Percentiles rank a stretch among this genome's conserved stretches.
Conservation (phyloP, 2,888 invertebrate genomes). For the Chrysolina haemoptera region DNA sequence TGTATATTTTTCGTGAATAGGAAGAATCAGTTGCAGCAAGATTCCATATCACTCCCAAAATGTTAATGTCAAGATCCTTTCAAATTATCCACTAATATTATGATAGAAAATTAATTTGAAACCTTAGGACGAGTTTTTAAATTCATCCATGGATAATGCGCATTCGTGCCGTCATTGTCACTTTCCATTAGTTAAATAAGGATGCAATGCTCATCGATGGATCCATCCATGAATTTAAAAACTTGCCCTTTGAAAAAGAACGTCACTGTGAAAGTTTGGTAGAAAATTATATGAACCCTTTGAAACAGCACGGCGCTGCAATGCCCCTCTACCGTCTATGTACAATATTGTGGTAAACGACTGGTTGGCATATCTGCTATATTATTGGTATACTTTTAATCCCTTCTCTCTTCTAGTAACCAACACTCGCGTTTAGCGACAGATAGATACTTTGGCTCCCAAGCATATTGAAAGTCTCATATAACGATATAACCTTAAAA, state of each 20-base stretch:
- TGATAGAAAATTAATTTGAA: neutral
- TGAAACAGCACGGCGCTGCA: neutral
- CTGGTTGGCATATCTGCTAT: neutral
- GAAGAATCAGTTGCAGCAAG: neutral
- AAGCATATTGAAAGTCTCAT: neutral
- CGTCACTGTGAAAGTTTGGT: neutral
- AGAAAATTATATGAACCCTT: neutral
- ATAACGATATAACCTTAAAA: neutral
- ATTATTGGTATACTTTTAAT: neutral
- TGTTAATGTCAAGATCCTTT: neutral
- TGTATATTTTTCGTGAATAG: neutral
- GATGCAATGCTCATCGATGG: too few species aligned
- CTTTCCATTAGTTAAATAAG: too few species aligned
- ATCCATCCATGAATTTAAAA: too few species aligned
- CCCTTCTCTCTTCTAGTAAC: neutral
- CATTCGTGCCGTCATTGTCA: too few species aligned
- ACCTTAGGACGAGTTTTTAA: too few species aligned
- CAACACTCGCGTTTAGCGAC: too few species aligned
- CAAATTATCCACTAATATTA: neutral
- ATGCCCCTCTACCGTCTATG: neutral
- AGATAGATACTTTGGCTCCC: too few species aligned
- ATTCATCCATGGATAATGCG: too few species aligned
- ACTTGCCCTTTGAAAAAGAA: neutral
- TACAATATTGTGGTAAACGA: neutral
- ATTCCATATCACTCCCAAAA: neutral